phyloP scores from a whole-genome alignment of 2,888 invertebrate genomes.

The Nomada ruficornis region DNA sequence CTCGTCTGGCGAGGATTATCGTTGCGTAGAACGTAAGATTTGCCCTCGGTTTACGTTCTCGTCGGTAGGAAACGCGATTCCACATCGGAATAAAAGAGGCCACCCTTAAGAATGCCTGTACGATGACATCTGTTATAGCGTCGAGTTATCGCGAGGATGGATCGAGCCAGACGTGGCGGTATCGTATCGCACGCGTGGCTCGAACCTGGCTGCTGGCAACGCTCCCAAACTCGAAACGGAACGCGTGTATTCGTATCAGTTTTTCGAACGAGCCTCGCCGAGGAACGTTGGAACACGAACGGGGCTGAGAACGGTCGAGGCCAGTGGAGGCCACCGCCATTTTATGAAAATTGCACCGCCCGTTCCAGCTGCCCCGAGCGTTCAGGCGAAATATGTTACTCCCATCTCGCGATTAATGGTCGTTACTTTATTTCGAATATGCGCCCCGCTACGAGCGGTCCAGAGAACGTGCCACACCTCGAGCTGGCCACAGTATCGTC shows the following conservation, averaged over 20 bases:
- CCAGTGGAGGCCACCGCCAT: slow-evolving; percentile 68
- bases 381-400: slow-evolving; percentile 74
- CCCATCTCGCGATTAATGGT: slow-evolving; percentile 77
- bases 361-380: slow-evolving; percentile 72
- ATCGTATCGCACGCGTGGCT: slow-evolving; percentile 42
- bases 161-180: slow-evolving; percentile 54
- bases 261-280: slow-evolving; percentile 69
- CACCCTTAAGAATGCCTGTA: slow-evolving; percentile 38
- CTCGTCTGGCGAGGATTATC: slow-evolving; percentile 13
- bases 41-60: slow-evolving; percentile 5
- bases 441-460: slow-evolving; percentile 34
- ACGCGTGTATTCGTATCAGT: slow-evolving; percentile 71
- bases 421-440: slow-evolving; percentile 76
- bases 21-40: slow-evolving; percentile 3
- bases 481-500: background rate
- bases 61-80: background rate
- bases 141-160: slow-evolving; percentile 53
- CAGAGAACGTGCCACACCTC: background rate
- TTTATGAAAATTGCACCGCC: slow-evolving; percentile 81
- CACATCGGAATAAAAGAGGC: slow-evolving; percentile 30
- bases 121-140: slow-evolving; percentile 54
- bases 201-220: slow-evolving; percentile 62
- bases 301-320: slow-evolving; percentile 35
- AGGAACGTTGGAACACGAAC: slow-evolving; percentile 20
- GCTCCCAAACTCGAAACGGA: slow-evolving; percentile 59